Evolutionary conservation across 2,797 vertebrate genomes (phyloP), one percentile per base, ranked within the genome.

Genomic region (Acanthiza pusilla): DNA sequence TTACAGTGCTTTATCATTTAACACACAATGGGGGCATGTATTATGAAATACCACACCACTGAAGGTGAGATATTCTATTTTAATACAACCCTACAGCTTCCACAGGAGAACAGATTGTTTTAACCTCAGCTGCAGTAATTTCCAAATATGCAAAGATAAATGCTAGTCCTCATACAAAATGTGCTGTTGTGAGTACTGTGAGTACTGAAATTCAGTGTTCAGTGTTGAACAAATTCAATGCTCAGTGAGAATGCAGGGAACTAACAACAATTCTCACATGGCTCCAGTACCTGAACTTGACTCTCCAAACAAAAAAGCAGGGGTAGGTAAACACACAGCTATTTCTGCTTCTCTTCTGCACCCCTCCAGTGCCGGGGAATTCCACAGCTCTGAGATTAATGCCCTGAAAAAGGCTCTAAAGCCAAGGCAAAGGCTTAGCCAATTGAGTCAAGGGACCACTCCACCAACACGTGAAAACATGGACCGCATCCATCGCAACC

Each of bases 1-100:
- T 96, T 92, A 91, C 42, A 94, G 89, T 92, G 82, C 68, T 90
- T 93, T 94, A 93, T 94, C 96, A 97, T 88, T 96, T 96, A 97
- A 89, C 79, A 88, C 92, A 94, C 93, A 96, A 94, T 75, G 82
- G 88, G 96, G 89, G 88, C 80, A 85, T 5, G 32, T 42, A 84
- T 45, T 86, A 57, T 58, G 63, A 97, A 97, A 95, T 70, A 96
- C 84, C 92, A 94, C 88, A 83, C 88, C 81, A 91, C 92, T 82
- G 74, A 92, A 97, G 96, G 87, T 91, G 86, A 15, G 42, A 89
- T 87, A 85, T 27, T 91, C 95, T 95, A 83, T 74, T 89, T 89
- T 83, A 68, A 58, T 75, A 53, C 54, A 78, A 82, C 4, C 32
- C 61, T 36, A 87, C 58, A 55, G 42, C 72, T 58, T 93, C 77